Evolutionary conservation across 2,888 invertebrate genomes (phyloP).

Genomic region (Thereva nobilitata): DNA sequence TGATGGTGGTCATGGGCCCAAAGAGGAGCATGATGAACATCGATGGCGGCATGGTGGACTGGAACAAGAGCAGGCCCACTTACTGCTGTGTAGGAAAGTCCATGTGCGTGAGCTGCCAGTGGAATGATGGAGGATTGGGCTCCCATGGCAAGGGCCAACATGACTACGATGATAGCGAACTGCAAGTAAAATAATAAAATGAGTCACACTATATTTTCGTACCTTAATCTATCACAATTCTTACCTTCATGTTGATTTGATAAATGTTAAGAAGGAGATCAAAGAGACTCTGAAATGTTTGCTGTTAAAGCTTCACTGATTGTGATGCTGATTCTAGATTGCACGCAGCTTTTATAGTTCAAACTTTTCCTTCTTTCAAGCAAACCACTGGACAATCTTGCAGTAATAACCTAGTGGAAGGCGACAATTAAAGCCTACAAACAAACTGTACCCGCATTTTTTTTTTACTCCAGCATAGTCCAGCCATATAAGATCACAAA

Average conservation of each 20-base stretch:
- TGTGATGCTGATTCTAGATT: conserved; percentile 18
- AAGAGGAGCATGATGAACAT: conserved; percentile 45
- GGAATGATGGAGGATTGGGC: conserved; percentile 54
- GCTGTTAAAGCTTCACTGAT: conserved; percentile 2
- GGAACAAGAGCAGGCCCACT: conserved; percentile 43
- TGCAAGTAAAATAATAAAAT: conserved; percentile 41
- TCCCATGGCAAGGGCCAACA: conserved; percentile 54
- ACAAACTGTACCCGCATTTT: too few species aligned
- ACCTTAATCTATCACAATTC: conserved; percentile 7
- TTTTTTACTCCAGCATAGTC: neutral
- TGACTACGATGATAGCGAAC: conserved; percentile 54
- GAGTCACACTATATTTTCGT: conserved; percentile 2
- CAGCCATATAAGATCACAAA: too few species aligned
- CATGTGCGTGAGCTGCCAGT: conserved; percentile 40
- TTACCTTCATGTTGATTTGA: conserved; percentile 44
- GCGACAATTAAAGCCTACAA: too few species aligned
- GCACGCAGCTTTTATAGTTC: conserved; percentile 15
- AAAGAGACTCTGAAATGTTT: neutral
- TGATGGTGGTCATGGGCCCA: conserved; percentile 42
- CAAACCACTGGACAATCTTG: too few species aligned
- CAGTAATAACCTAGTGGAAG: too few species aligned
- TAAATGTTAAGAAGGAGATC: neutral
- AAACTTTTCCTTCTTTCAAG: too few species aligned
- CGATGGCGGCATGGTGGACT: conserved; percentile 39
- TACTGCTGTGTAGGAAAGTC: conserved; percentile 51